A percentile compares a stretch with the other conserved stretches of the same genome.
These are phyloP conservation scores for Aphaenogaster rudis DNA, from an alignment of 1,140 invertebrate genomes.

Conservation along the genomic window DNA sequence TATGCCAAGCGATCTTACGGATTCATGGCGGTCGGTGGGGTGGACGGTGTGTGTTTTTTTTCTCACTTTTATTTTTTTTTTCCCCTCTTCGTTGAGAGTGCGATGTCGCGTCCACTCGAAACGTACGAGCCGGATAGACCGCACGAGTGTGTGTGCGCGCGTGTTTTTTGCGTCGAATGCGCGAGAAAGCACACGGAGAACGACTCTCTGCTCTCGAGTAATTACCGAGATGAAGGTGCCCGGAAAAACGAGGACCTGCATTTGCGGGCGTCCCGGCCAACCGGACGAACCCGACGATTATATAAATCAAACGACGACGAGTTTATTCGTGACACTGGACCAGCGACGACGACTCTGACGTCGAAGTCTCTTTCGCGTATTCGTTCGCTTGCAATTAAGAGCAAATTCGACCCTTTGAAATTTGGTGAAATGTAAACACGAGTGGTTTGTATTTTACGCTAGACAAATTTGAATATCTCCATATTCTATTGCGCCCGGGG, in stretches of 20 bases:
- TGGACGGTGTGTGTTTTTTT: slow-evolving; percentile 25
- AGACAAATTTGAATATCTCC: slow-evolving; percentile 34
- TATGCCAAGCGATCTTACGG: slow-evolving; percentile 66
- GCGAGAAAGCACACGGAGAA: slow-evolving; percentile 17
- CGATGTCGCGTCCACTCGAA: slow-evolving; percentile 52
- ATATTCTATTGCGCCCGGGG: neutral
- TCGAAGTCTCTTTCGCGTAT: neutral
- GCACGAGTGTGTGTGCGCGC: neutral
- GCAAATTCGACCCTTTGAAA: slow-evolving; percentile 21
- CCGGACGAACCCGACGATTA: slow-evolving; percentile 6
- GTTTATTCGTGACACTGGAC: slow-evolving; percentile 35
- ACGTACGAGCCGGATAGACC: slow-evolving; percentile 42
- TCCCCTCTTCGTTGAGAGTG: neutral
- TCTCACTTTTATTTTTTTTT: slow-evolving; percentile 10
- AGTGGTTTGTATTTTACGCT: slow-evolving; percentile 28
- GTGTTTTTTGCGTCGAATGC: slow-evolving; percentile 16
- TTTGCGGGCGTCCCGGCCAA: neutral
- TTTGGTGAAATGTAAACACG: slow-evolving; percentile 18
- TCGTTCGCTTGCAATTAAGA: neutral
- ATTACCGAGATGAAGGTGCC: slow-evolving; percentile 54
- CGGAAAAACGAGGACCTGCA: neutral
- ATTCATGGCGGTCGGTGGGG: slow-evolving; percentile 51
- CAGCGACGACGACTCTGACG: neutral
- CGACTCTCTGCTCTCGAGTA: slow-evolving; percentile 15
- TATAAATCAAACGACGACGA: slow-evolving; percentile 49